Evolutionary conservation across 1,140 invertebrate genomes (phyloP), one percentile per base, ranked within the genome.

Genomic region (Cydia amplana): DNA sequence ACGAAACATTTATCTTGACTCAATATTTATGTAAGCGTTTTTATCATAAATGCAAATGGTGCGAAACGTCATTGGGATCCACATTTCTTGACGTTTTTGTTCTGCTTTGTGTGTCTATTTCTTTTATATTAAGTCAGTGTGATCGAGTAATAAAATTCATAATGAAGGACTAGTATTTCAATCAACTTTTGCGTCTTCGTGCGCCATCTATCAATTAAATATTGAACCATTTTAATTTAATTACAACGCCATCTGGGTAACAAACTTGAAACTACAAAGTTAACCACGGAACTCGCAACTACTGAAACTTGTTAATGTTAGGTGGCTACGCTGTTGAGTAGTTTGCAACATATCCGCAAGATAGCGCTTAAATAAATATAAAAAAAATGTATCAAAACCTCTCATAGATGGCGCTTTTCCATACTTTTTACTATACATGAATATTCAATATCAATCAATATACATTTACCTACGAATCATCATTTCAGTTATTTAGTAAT

Each of bases 401-500:
- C 12, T 51, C n/a, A 51, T 51, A 51, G 51, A 20, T 55, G n/a
- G 51, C 51, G 51, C 51, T 55, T 6, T 55, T 55, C 51, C 51
- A 55, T 55, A 18, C 51, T 6, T 55, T 46, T 0, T 46, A 5
- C 3, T 43, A 12, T 43, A 43, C 10, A 1, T 43, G 16, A 14
- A 46, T 46, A 16, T 46, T 46, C 2, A 16, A 46, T 16, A 46
- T 16, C 16, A 16, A 16, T 46, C 2, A 16, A 46, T 16, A 46
- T 16, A 14, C 43, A 46, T 46, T 46, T 16, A n/a, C n/a, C n/a
- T n/a, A 16, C 5, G 43, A 46, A 46, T 16, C 10, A 46, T 46
- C 14, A 32, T 32, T 32, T 46, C 43, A 46, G 40, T 43, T 43
- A 14, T 28, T 43, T 1, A 12, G n/a, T 43, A 32, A 32, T 32